A percentile compares a stretch with the other conserved stretches of the same genome.
These are phyloP conservation scores for Xestoiulus laeticollis DNA, from an alignment of 2,888 invertebrate species.

Conservation along the genomic window DNA sequence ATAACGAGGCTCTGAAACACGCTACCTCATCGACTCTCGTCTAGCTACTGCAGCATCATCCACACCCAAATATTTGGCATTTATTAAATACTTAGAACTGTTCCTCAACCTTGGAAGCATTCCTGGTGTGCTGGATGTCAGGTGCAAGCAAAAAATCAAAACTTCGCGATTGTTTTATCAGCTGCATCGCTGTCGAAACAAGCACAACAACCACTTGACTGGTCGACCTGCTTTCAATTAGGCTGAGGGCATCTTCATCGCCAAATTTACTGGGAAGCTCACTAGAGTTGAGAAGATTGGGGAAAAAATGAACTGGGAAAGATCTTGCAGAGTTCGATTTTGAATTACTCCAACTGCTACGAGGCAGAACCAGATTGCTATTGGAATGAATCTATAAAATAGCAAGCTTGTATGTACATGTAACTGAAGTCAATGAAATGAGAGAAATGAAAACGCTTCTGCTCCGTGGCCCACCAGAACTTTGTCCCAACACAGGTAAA, in stretches of 20 bases:
- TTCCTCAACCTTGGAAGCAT: conserved; percentile 8
- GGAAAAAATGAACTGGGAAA: too few species aligned
- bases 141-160: not conserved
- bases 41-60: not conserved
- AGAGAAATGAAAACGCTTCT: too few species aligned
- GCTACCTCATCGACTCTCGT: too few species aligned
- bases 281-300: not conserved
- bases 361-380: not conserved
- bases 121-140: conserved; percentile 12
- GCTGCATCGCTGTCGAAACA: not conserved
- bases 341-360: not conserved
- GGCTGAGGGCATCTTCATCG: conserved; percentile 3
- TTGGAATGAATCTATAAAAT: too few species aligned
- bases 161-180: not conserved
- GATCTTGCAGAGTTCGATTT: not conserved
- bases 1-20: too few species aligned
- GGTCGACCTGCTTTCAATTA: conserved; percentile 29
- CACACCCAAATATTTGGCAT: conserved; percentile 11
- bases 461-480: too few species aligned
- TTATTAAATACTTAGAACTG: not conserved
- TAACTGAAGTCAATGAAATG: too few species aligned
- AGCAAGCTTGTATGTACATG: too few species aligned
- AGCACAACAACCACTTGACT: conserved; percentile 21
- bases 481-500: too few species aligned
- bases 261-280: not conserved